A percentile compares a stretch with the other conserved stretches of the same genome.
Evolutionary conservation across 2,888 invertebrate species (phyloP).

Genomic region (Boloria euphrosyne): DNA sequence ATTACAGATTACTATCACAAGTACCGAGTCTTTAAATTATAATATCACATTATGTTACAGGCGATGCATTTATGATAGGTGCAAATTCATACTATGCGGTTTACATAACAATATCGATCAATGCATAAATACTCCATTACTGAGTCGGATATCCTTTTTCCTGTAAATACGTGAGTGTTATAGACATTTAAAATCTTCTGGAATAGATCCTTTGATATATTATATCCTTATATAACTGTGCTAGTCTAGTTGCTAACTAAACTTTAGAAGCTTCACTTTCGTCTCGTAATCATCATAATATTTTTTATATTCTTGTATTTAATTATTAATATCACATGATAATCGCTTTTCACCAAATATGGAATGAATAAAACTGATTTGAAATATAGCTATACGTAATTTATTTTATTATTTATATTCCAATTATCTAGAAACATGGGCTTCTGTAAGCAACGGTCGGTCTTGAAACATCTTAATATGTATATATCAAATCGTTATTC

Average conservation of each 20-base stretch:
- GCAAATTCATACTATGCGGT: conserved; percentile 28
- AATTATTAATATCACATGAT: no score
- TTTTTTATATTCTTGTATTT: no score
- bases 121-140: conserved; percentile 20
- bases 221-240: background rate
- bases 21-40: conserved; percentile 30
- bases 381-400: background rate
- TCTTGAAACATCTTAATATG: conserved; percentile 12
- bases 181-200: conserved; percentile 2
- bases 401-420: conserved; percentile 4
- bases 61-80: conserved; percentile 33
- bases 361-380: no score
- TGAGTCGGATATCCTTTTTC: conserved; percentile 40
- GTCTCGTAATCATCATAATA: no score
- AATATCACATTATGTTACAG: conserved; percentile 36
- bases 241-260: no score
- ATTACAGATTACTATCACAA: conserved; percentile 24
- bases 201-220: background rate
- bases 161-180: conserved; percentile 30
- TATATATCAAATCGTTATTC: conserved; percentile 33
- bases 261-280: no score
- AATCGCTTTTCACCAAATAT: no score
- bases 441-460: background rate
- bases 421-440: background rate
- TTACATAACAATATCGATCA: conserved; percentile 26